phyloP scores from a whole-genome alignment of 2,797 vertebrate species.

The Premnoplex brunnescens region DNA sequence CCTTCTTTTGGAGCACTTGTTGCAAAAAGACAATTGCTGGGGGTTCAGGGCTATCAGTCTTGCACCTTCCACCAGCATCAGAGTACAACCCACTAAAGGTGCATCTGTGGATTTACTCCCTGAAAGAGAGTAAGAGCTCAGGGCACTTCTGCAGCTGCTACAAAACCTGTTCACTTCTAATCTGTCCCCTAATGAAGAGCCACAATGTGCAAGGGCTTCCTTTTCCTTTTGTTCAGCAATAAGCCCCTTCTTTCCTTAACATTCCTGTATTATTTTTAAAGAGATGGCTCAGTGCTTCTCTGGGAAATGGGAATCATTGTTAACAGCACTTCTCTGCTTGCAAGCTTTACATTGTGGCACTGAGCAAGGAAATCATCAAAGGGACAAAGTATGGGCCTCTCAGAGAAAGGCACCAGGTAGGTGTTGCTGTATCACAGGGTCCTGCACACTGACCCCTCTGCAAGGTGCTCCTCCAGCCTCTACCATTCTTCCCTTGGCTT shows the following conservation, averaged over 20 bases:
- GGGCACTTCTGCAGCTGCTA: background rate
- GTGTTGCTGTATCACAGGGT: background rate
- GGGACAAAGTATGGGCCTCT: background rate
- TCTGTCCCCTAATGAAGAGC: background rate
- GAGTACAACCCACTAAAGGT: background rate
- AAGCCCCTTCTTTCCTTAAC: background rate
- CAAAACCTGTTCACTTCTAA: background rate
- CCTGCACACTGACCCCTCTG: background rate
- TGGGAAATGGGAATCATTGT: constrained; percentile 26
- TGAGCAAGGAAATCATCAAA: constrained; percentile 36
- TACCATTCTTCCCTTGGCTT: background rate
- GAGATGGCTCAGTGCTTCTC: constrained; percentile 22
- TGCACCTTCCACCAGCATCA: background rate
- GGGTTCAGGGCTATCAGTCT: background rate
- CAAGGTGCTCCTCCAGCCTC: background rate
- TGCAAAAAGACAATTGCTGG: background rate
- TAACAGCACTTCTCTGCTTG: constrained; percentile 41
- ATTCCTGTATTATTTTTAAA: background rate
- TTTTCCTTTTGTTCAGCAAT: constrained; percentile 19
- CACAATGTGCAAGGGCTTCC: background rate
- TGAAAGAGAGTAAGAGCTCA: background rate
- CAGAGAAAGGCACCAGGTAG: background rate
- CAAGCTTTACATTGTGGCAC: constrained; percentile 42
- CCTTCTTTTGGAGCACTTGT: background rate
- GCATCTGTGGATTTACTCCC: background rate